phyloP scores from a whole-genome alignment of 2,113 vertebrate genomes.

The Tachysurus vachellii region DNA sequence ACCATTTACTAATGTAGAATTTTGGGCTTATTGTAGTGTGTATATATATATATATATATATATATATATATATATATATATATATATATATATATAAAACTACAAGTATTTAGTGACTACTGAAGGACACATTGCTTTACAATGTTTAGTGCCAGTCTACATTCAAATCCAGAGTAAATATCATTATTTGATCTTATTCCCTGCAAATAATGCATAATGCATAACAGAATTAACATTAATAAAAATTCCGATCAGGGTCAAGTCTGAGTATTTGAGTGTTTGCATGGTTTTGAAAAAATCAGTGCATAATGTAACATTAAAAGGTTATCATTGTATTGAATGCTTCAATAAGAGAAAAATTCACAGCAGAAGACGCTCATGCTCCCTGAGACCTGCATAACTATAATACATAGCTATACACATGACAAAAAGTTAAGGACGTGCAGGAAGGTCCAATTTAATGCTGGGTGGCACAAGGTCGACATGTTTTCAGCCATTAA shows the following conservation, averaged over 20 bases:
- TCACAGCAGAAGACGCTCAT: conserved; percentile 14
- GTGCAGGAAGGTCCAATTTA: conserved; percentile 25
- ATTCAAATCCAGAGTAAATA: neutral
- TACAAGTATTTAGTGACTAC: neutral
- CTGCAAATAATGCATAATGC: conserved; percentile 25
- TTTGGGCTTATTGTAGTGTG: neutral
- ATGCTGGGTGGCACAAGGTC: conserved; percentile 31
- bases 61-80: too few relatives aligned
- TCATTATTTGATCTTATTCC: conserved; percentile 27
- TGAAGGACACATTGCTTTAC: neutral
- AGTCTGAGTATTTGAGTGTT: neutral
- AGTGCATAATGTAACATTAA: conserved; percentile 29
- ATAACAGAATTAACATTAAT: conserved; percentile 23
- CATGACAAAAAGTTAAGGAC: conserved; percentile 48
- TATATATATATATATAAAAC: neutral
- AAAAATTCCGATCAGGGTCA: conserved; percentile 18
- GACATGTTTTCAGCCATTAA: conserved; percentile 40
- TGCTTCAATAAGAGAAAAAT: conserved; percentile 42
- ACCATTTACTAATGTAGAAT: neutral
- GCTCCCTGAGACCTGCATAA: conserved; percentile 10
- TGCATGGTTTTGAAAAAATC: conserved; percentile 9
- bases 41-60: too few relatives aligned
- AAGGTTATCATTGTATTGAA: conserved; percentile 28
- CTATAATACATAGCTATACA: conserved; percentile 45
- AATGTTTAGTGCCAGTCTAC: neutral